Percentiles rank a stretch among this genome's conserved stretches.
These are phyloP conservation scores for Odontomachus brunneus DNA, from an alignment of 1,140 invertebrate genomes.

Conservation along the genomic window DNA sequence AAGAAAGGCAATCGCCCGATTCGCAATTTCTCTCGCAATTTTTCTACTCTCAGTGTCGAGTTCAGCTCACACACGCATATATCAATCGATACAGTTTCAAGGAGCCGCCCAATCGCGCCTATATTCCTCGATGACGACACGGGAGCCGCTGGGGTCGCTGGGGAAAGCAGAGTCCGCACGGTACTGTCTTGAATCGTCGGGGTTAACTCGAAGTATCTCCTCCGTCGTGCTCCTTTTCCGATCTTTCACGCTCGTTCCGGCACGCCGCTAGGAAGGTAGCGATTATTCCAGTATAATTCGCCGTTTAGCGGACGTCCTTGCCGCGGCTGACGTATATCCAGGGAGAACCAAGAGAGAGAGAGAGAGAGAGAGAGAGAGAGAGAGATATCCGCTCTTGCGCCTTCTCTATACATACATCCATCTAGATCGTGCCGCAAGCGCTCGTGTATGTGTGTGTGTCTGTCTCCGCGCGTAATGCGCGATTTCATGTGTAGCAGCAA, in stretches of 20 bases:
- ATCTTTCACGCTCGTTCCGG: conserved; percentile 26
- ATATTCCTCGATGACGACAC: background rate
- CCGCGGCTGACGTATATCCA: conserved; percentile 76
- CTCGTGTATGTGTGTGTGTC: background rate
- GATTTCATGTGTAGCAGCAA: conserved; percentile 49
- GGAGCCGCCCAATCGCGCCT: too few relatives aligned
- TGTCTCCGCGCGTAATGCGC: conserved; percentile 11
- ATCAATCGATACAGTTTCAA: too few relatives aligned
- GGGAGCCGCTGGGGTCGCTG: too few relatives aligned
- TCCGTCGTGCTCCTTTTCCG: conserved; percentile 10
- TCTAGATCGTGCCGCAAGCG: conserved; percentile 13
- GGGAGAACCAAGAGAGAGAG: conserved; percentile 73
- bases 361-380: too few relatives aligned
- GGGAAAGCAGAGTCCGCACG: background rate
- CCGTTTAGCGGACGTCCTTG: conserved; percentile 80
- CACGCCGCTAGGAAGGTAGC: conserved; percentile 69
- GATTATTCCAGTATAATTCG: conserved; percentile 80
- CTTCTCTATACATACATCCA: conserved; percentile 48
- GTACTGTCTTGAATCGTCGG: background rate
- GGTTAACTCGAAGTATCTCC: too few relatives aligned
- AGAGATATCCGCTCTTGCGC: conserved; percentile 43
- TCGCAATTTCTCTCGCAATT: background rate
- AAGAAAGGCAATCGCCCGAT: too few relatives aligned
- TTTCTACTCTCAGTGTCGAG: background rate
- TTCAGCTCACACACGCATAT: too few relatives aligned